A percentile compares a stretch with the other conserved stretches of the same genome.
phyloP scores from a whole-genome alignment of 2,113 vertebrate species.

The Hemicordylus capensis region DNA sequence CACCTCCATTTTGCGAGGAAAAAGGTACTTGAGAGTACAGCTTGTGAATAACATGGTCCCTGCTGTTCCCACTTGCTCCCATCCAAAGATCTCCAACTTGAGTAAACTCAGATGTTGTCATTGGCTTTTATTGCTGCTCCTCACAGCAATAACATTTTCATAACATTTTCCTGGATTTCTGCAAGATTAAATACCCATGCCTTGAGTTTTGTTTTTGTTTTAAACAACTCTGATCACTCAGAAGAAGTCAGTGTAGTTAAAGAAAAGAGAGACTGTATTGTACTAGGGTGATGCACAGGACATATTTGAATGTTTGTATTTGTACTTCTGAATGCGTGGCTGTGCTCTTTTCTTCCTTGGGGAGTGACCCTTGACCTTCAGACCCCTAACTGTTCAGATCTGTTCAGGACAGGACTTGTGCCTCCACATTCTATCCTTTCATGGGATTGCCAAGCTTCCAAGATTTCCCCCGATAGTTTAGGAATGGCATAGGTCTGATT shows the following conservation, averaged over 20 bases:
- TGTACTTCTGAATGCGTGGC: neutral
- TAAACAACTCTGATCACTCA: slow-evolving; percentile 31
- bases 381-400: neutral
- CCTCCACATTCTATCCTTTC: neutral
- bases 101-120: slow-evolving; percentile 42
- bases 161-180: slow-evolving; percentile 41
- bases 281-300: neutral
- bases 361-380: neutral
- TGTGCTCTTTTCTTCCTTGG: neutral
- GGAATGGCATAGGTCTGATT: neutral
- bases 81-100: slow-evolving; percentile 30
- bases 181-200: slow-evolving; percentile 33
- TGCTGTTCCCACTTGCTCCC: neutral
- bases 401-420: neutral
- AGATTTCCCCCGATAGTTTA: neutral
- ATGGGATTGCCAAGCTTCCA: neutral
- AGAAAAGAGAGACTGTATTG: neutral
- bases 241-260: slow-evolving; percentile 37
- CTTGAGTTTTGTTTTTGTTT: slow-evolving; percentile 42
- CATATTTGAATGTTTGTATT: neutral
- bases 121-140: slow-evolving; percentile 41
- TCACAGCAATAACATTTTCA: slow-evolving; percentile 19
- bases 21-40: neutral
- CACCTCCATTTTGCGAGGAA: neutral
- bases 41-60: neutral